Evolutionary conservation across 2,888 invertebrate genomes (phyloP).

Genomic region (Phyto melanocephala): DNA sequence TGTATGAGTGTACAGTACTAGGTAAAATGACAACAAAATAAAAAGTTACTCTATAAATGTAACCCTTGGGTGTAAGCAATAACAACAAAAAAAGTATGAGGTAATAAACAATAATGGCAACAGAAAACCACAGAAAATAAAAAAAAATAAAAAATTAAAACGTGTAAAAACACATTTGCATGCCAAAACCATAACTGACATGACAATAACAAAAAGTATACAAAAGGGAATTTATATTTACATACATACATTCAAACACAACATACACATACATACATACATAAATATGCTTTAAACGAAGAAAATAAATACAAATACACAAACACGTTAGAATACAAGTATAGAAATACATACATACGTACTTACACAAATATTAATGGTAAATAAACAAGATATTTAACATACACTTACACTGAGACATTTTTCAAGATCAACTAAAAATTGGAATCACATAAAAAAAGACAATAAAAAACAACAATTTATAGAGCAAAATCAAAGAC

Average conservation of each 20-base stretch:
- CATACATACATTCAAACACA: slow-evolving; percentile 12
- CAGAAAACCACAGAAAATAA: slow-evolving; percentile 31
- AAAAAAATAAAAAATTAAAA: slow-evolving; percentile 4
- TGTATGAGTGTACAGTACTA: background rate
- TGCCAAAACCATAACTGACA: slow-evolving; percentile 55
- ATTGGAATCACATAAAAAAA: background rate
- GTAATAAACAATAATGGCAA: slow-evolving; percentile 56
- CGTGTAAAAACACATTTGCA: slow-evolving; percentile 51
- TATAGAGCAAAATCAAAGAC: too few species aligned
- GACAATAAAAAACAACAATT: too few species aligned
- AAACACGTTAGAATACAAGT: background rate
- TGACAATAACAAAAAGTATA: slow-evolving; percentile 42
- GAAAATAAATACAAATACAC: background rate
- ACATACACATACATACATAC: background rate
- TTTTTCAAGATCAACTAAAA: background rate
- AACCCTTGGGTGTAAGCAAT: slow-evolving; percentile 41
- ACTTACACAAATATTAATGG: background rate
- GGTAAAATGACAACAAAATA: background rate
- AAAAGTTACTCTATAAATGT: slow-evolving; percentile 35
- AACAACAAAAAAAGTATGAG: slow-evolving; percentile 17
- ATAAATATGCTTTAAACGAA: background rate
- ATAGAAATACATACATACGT: background rate
- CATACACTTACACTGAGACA: slow-evolving; percentile 24
- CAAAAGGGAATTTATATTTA: slow-evolving; percentile 37
- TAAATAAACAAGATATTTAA: slow-evolving; percentile 12